These are phyloP conservation scores for Dasyurus viverrinus DNA, from an alignment of 2,113 vertebrate genomes.

Conservation along the genomic window DNA sequence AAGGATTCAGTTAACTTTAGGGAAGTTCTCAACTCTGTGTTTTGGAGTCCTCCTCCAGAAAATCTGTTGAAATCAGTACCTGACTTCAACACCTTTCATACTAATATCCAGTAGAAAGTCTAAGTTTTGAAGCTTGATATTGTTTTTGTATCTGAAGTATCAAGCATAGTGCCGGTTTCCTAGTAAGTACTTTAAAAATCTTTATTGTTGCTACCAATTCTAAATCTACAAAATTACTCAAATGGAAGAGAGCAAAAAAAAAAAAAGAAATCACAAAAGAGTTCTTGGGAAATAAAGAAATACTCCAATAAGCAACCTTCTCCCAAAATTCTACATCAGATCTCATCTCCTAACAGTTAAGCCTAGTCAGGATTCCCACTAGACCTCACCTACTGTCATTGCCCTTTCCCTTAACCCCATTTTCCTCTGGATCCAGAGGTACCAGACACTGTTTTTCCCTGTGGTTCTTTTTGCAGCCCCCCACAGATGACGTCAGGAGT, in stretches of 20 bases:
- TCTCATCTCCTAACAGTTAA: background rate
- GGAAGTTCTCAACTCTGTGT: background rate
- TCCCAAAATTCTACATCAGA: background rate
- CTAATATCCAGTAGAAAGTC: background rate
- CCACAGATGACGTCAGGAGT: background rate
- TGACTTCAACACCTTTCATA: background rate
- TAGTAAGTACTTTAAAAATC: background rate
- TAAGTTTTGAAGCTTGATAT: background rate
- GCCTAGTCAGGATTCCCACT: background rate
- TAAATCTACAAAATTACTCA: background rate
- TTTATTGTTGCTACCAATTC: background rate
- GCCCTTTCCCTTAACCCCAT: background rate
- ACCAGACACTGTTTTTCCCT: background rate
- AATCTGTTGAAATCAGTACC: background rate
- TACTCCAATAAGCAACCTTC: background rate
- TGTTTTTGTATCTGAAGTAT: background rate
- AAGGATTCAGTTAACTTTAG: background rate
- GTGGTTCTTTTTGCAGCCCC: background rate
- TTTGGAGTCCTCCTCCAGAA: background rate
- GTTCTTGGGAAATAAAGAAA: background rate
- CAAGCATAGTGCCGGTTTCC: background rate
- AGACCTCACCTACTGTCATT: background rate
- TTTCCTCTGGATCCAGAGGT: background rate
- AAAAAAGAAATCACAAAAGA: background rate
- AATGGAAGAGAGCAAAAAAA: background rate